phyloP scores from a whole-genome alignment of 2,888 invertebrate species.

The Ceriagrion tenellum region DNA sequence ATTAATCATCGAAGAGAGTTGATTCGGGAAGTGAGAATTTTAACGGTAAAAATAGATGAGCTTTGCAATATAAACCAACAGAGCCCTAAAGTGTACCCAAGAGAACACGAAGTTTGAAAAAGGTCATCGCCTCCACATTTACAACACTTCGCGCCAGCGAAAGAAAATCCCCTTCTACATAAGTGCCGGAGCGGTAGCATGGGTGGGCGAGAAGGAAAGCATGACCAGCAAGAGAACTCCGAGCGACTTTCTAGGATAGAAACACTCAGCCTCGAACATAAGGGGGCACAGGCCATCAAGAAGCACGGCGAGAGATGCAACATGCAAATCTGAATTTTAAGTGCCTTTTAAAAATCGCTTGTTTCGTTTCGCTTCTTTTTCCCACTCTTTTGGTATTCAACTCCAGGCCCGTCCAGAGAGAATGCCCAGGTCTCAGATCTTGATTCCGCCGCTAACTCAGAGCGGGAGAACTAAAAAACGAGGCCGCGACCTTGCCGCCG shows the following conservation, averaged over 20 bases:
- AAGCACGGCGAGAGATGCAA: not conserved
- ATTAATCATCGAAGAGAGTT: too few species aligned
- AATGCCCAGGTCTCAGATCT: not conserved
- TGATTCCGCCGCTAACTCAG: not conserved
- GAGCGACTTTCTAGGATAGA: not conserved
- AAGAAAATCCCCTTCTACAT: too few species aligned
- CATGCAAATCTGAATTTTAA: not conserved
- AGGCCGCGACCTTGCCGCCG: not conserved
- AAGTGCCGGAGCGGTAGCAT: not conserved
- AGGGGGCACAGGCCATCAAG: not conserved
- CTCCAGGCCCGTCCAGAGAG: not conserved
- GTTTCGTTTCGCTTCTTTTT: not conserved
- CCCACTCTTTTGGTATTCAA: not conserved
- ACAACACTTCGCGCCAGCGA: too few species aligned
- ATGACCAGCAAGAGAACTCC: not conserved
- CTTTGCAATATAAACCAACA: too few species aligned
- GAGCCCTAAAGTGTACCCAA: too few species aligned
- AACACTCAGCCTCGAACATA: not conserved
- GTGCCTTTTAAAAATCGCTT: not conserved
- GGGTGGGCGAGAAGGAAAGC: not conserved
- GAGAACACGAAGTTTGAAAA: too few species aligned
- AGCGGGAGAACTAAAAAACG: not conserved
- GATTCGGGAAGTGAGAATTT: too few species aligned
- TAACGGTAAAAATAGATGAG: too few species aligned
- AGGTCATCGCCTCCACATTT: too few species aligned